Base-by-base conservation (phyloP, 2,888 invertebrate species). In the Calameuta filiformis region DNA sequence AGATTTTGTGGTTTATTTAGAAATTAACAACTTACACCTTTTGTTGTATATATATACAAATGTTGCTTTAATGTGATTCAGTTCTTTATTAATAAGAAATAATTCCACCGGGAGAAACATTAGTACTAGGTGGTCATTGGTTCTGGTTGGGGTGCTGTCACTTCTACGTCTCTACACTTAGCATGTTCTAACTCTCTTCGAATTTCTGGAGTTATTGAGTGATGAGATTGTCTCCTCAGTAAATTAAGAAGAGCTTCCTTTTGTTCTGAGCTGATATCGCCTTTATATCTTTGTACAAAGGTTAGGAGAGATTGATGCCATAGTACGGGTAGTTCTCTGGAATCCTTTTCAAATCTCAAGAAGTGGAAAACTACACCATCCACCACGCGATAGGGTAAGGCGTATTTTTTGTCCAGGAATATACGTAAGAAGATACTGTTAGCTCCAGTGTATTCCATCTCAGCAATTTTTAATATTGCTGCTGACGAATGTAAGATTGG, bases 271-370 rank as follows among this genome's bases (percentile, higher is more conserved):
- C 97, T 98, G 83, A 99, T 95, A 91, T 99, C 98, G 79, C 96
- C 95, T 92, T 99, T 99, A 92, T 99, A 99, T 75, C 98, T 94
- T 92, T 99, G 98, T 1, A 96, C 96, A 93, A 99, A 98, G 9
- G 98, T 96, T 77, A 99, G 92, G 69, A 99, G 93, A 71, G 97
- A 95, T 91, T 99, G 99, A 92, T 99, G 99, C 99, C 99, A 99
- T 79, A 99, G 92, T 6, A 99, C 98, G 1, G 99, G 99, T 89
- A 99, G 93, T 84, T 95, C 95, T 78, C 98, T 94, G 75, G 93
- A 92, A 88, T 99, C 98, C 82, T 93, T 93, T 90, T 96, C 95
- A 92, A 99, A 98, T 89, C 98, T 97, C 68, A 98, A 90, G 91
- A 99, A 99, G 92, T 99, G 99, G 89, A 97, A 96, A 2, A 99